phyloP scores from a whole-genome alignment of 1,140 invertebrate genomes.

The Spodoptera litura region DNA sequence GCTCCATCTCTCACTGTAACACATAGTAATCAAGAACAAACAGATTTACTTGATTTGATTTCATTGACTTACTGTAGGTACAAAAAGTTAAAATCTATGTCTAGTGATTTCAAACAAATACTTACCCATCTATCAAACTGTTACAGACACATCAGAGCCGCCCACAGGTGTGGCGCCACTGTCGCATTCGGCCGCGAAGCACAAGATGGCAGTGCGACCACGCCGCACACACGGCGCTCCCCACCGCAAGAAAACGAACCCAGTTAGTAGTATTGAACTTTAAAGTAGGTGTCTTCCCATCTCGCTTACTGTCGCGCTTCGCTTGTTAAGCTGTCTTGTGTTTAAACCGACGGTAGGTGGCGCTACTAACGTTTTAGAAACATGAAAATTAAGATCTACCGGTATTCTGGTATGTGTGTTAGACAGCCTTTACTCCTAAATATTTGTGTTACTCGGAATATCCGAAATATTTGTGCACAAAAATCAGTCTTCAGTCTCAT shows the following conservation, averaged over 20 bases:
- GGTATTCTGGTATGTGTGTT: too few relatives aligned
- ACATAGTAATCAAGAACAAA: too few relatives aligned
- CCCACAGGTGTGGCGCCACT: conserved; percentile 87
- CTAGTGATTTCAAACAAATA: background rate
- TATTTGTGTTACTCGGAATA: too few relatives aligned
- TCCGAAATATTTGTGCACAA: too few relatives aligned
- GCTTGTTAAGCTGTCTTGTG: background rate
- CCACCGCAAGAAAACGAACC: conserved; percentile 87
- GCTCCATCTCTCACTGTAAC: too few relatives aligned
- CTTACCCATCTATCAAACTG: conserved; percentile 3
- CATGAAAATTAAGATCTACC: too few relatives aligned
- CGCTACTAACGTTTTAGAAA: background rate
- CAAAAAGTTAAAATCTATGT: too few relatives aligned
- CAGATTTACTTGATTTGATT: too few relatives aligned
- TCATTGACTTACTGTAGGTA: too few relatives aligned
- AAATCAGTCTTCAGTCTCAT: too few relatives aligned
- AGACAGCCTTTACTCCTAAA: too few relatives aligned
- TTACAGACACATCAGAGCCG: conserved; percentile 80
- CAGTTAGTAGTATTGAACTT: conserved; percentile 77
- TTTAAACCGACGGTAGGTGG: background rate
- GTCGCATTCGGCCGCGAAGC: conserved; percentile 92
- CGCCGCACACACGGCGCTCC: conserved; percentile 91
- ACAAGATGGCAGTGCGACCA: conserved; percentile 92
- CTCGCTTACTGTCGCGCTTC: background rate
- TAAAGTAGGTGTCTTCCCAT: conserved; percentile 30